Percentiles rank a stretch among this genome's conserved stretches.
Conservation (phyloP, 2,113 vertebrate species). For the Hyperopisus bebe region DNA sequence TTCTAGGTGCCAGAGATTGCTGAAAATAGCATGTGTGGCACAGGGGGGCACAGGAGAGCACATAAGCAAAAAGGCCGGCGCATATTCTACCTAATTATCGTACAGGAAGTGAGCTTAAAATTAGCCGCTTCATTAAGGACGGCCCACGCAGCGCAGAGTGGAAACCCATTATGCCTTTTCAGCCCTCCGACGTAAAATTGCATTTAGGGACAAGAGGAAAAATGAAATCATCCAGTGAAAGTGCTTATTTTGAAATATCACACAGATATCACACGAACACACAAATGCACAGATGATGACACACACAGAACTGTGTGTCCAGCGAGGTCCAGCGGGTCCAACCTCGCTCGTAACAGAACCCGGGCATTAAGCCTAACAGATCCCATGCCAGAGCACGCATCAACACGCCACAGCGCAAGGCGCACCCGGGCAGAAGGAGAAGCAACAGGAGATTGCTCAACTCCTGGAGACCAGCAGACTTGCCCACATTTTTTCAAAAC, state of each 20-base stretch:
- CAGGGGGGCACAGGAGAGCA: not conserved
- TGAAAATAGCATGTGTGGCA: not conserved
- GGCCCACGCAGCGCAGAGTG: not conserved
- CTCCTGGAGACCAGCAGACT: not conserved
- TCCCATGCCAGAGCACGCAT: not conserved
- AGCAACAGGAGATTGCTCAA: not conserved
- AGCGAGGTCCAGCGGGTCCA: not conserved
- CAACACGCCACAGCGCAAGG: not conserved
- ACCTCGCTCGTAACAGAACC: not conserved
- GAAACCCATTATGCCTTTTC: not conserved
- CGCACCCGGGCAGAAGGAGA: not conserved
- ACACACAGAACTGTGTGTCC: not conserved
- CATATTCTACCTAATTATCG: not conserved
- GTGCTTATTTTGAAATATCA: not conserved
- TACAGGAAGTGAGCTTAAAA: not conserved
- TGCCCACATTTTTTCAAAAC: constrained; percentile 41
- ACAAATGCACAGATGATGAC: not conserved
- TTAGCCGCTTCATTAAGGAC: not conserved
- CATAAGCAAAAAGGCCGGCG: not conserved
- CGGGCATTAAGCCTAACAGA: not conserved
- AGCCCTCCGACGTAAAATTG: not conserved
- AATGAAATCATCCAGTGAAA: not conserved
- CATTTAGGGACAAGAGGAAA: not conserved
- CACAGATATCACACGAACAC: not conserved
- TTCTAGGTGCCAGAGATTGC: not conserved